Percentiles rank a stretch among this genome's conserved stretches.
Evolutionary conservation across 2,888 invertebrate genomes (phyloP).

Genomic region (Nomada flava): DNA sequence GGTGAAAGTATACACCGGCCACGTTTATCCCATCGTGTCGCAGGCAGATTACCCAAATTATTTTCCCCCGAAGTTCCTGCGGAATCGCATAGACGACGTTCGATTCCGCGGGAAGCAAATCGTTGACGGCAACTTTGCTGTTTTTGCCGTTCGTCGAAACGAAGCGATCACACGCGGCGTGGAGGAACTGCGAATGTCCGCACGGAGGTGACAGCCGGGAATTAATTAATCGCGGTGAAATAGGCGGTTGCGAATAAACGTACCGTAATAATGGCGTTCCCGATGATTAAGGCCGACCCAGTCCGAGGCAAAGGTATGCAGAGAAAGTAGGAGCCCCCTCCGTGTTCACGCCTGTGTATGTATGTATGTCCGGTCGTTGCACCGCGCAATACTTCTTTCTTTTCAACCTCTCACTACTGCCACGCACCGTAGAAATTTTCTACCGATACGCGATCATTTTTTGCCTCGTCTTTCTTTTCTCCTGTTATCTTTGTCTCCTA

Average conservation of each 20-base stretch:
- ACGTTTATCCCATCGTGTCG: slow-evolving; percentile 10
- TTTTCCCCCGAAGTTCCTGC: slow-evolving; percentile 3
- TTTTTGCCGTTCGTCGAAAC: slow-evolving; percentile 10
- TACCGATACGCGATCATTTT: slow-evolving; percentile 12
- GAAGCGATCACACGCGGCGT: slow-evolving; percentile 6
- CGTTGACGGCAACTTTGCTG: background rate
- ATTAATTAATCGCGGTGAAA: slow-evolving; percentile 71
- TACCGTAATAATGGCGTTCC: slow-evolving; percentile 69
- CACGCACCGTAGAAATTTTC: slow-evolving; percentile 30
- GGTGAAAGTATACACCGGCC: slow-evolving; percentile 41
- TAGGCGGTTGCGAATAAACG: slow-evolving; percentile 61
- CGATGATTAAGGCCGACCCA: slow-evolving; percentile 75
- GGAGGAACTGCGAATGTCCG: slow-evolving; percentile 1
- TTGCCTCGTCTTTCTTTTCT: background rate
- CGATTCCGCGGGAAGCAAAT: slow-evolving; percentile 25
- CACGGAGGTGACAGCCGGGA: slow-evolving; percentile 32
- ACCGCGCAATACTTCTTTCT: slow-evolving; percentile 63
- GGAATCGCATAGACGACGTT: background rate
- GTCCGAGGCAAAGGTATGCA: slow-evolving; percentile 73
- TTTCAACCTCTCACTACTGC: slow-evolving; percentile 38
- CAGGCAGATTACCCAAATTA: slow-evolving; percentile 4
- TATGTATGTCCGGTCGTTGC: slow-evolving; percentile 71
- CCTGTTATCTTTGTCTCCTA: background rate
- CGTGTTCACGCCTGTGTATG: slow-evolving; percentile 62
- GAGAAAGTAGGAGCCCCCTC: slow-evolving; percentile 76